Evolutionary conservation across 2,113 vertebrate genomes (phyloP).

Genomic region (Gambusia holbrooki): DNA sequence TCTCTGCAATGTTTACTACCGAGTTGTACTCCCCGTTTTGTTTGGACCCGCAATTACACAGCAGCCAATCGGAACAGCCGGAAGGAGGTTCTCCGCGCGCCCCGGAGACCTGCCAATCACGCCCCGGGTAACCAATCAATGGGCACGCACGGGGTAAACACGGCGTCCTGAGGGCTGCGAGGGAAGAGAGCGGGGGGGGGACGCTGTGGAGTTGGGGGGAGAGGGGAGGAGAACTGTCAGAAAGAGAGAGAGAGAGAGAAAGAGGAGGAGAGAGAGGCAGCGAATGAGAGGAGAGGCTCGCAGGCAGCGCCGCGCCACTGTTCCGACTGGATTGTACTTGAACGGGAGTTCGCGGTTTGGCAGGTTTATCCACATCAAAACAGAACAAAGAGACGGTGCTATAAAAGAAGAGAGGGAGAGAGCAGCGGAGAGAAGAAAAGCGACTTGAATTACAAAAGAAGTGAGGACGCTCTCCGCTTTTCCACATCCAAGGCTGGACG

Average conservation of each 20-base stretch:
- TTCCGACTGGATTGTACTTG: conserved; percentile 83
- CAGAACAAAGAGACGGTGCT: conserved; percentile 83
- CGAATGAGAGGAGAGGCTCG: conserved; percentile 72
- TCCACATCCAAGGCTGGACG: conserved; percentile 67
- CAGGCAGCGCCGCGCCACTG: conserved; percentile 72
- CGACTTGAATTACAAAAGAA: conserved; percentile 79
- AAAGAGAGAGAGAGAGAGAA: conserved; percentile 67
- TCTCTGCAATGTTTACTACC: conserved; percentile 63
- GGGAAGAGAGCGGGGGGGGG: conserved; percentile 24
- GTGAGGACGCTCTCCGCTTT: conserved; percentile 74
- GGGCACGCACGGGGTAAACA: conserved; percentile 88
- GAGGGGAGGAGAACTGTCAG: conserved; percentile 76
- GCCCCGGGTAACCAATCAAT: conserved; percentile 85
- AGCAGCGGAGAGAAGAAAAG: conserved; percentile 3
- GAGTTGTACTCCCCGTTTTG: conserved; percentile 67
- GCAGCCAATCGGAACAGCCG: conserved; percentile 93
- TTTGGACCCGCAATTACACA: conserved; percentile 91
- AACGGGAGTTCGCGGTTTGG: conserved; percentile 88
- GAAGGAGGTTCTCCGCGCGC: conserved; percentile 84
- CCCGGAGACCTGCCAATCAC: conserved; percentile 85
- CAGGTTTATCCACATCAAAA: conserved; percentile 85
- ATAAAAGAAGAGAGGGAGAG: conserved; percentile 64
- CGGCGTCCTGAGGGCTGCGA: conserved; percentile 76
- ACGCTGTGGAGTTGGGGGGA: conserved; percentile 57
- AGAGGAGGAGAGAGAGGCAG: conserved; percentile 67